A percentile compares a stretch with the other conserved stretches of the same genome.
Conservation (phyloP, 1,140 invertebrate genomes). For the Sesamia nonagrioides region DNA sequence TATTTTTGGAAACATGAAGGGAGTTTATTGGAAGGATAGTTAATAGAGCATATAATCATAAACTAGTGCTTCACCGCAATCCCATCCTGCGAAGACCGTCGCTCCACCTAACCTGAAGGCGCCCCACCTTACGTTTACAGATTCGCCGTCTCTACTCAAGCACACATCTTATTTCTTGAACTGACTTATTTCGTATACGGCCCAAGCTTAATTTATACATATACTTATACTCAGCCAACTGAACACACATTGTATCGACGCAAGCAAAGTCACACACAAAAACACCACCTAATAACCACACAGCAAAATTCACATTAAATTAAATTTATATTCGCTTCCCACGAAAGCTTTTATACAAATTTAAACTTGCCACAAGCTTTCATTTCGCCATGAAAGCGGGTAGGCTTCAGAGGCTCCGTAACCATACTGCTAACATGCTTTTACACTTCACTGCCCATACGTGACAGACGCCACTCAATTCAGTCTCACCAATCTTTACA, state of each 20-base stretch:
- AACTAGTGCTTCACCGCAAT: no score
- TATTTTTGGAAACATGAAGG: slow-evolving; percentile 19
- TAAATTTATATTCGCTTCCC: slow-evolving; percentile 6
- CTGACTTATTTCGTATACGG: no score
- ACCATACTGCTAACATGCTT: slow-evolving; percentile 36
- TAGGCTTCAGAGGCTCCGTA: slow-evolving; percentile 13
- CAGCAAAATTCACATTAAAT: slow-evolving; percentile 1
- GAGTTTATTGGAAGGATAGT: background rate
- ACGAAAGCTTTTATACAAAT: slow-evolving; percentile 22
- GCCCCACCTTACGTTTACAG: no score
- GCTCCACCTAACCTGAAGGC: no score
- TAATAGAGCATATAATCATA: no score
- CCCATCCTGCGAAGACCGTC: no score
- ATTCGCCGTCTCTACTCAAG: no score
- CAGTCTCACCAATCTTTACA: slow-evolving; percentile 4
- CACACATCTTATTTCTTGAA: no score
- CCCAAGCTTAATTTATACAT: no score
- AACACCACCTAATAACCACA: background rate
- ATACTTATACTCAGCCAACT: no score
- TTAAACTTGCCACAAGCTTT: slow-evolving; percentile 21
- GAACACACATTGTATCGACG: no score
- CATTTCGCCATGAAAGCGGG: slow-evolving; percentile 3
- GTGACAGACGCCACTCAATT: slow-evolving; percentile 24
- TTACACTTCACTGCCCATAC: slow-evolving; percentile 20
- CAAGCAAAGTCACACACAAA: background rate